Percentiles rank a stretch among this genome's conserved stretches.
These are phyloP conservation scores for Phenacoccus solenopsis DNA, from an alignment of 1,140 invertebrate species.

Conservation along the genomic window DNA sequence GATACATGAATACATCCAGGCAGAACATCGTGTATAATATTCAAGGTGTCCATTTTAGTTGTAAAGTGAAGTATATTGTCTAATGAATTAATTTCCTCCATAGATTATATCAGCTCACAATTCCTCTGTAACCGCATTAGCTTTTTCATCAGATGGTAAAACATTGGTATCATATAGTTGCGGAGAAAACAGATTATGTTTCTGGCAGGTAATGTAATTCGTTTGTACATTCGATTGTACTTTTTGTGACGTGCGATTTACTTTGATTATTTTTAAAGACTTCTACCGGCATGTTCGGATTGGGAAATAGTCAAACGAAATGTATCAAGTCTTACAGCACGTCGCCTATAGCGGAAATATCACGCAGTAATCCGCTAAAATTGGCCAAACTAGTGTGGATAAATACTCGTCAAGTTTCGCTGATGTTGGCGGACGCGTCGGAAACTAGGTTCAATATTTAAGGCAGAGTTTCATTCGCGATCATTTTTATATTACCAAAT, in stretches of 20 bases:
- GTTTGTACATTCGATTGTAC: too few relatives aligned
- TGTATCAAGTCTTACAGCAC: slow-evolving; percentile 90
- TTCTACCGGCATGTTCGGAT: slow-evolving; percentile 72
- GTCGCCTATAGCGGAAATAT: slow-evolving; percentile 75
- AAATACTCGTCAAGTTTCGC: slow-evolving; percentile 74
- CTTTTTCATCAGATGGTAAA: slow-evolving; percentile 95
- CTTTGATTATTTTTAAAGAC: slow-evolving; percentile 35
- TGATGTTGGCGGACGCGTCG: slow-evolving; percentile 83
- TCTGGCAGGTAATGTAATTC: slow-evolving; percentile 81
- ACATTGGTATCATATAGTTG: slow-evolving; percentile 91
- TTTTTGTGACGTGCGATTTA: too few relatives aligned
- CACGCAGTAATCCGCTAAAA: slow-evolving; percentile 71
- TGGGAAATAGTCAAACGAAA: slow-evolving; percentile 79
- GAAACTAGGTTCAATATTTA: slow-evolving; percentile 83
- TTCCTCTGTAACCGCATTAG: slow-evolving; percentile 74
- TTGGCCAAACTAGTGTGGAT: slow-evolving; percentile 84
- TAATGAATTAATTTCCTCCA: neutral
- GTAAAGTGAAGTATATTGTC: neutral
- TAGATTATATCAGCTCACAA: slow-evolving; percentile 78
- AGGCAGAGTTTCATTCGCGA: neutral
- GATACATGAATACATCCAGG: too few relatives aligned
- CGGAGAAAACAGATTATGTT: slow-evolving; percentile 87
- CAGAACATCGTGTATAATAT: too few relatives aligned
- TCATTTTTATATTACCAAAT: neutral
- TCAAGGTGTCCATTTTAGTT: too few relatives aligned